Base-by-base conservation (phyloP, 2,888 invertebrate species). In the Clivina fossor region DNA sequence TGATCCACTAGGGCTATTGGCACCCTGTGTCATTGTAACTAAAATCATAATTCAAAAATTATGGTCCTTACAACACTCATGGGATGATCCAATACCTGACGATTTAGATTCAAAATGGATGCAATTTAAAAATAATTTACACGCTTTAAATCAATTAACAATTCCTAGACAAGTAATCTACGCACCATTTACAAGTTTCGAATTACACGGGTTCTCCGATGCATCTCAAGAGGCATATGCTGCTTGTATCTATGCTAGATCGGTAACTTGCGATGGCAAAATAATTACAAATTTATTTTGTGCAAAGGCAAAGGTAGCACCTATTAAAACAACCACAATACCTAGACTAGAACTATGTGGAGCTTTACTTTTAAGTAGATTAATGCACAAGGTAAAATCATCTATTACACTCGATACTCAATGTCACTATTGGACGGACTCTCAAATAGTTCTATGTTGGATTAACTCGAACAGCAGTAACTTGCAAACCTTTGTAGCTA, bases 131-230 rank as follows among this genome's bases (percentile, higher is more conserved):
- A 1, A 19, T n/a, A 43, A 15, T 8, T 38, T 38, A 1, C 13
- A 38, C 4, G 13, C 2, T 13, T 15, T 18, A 44, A 13, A 4
- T 58, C 9, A 41, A 53, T 4, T 61, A 4, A n/a, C 26, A 30
- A 46, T 61, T 15, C 40, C 41, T 35, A 30, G 44, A 28, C 2
- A 32, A 1, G 19, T 56, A n/a, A 20, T 47, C 2, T 4, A 4
- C 7, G 4, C 15, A 20, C 18, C 37, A 11, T 24, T 32, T n/a
- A 9, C 1, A 8, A 24, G 2, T 11, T 16, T 58, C 1, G 32
- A 58, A n/a, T 15, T 63, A 1, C 53, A 58, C 28, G 59, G 59
- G 3, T 65, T 61, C 37, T 55, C 56, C 19, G 62, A 63, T 48
- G 61, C 63, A 1, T 57, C 57, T 1, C 41, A 57, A 26, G 26